These are phyloP conservation scores for Chlorops oryzae DNA, from an alignment of 1,140 invertebrate genomes.

Conservation along the genomic window DNA sequence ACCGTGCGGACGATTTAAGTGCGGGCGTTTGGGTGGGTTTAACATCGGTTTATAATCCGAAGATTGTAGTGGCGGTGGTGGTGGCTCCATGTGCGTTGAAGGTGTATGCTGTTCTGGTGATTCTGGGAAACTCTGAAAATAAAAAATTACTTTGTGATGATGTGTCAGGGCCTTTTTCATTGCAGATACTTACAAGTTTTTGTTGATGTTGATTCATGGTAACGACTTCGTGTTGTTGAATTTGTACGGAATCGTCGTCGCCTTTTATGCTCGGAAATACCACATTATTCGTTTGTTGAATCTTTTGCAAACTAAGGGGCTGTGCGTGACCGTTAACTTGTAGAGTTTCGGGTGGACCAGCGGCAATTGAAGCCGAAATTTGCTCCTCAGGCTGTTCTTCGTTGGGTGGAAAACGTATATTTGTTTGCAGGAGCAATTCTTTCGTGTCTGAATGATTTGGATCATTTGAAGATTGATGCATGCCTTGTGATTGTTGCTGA, in stretches of 20 bases:
- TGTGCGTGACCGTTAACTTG: slow-evolving; percentile 43
- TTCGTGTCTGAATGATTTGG: slow-evolving; percentile 26
- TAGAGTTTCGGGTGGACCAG: slow-evolving; percentile 20
- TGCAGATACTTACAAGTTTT: slow-evolving; percentile 26
- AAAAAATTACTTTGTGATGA: not conserved
- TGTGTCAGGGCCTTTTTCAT: not conserved
- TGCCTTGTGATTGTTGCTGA: slow-evolving; percentile 2
- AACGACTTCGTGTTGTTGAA: slow-evolving; percentile 42
- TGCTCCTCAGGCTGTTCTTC: slow-evolving; percentile 28
- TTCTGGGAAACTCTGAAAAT: slow-evolving; percentile 30
- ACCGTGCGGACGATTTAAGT: slow-evolving; percentile 27
- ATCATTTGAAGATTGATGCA: slow-evolving; percentile 5
- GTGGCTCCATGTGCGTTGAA: slow-evolving; percentile 37
- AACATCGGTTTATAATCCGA: too few relatives aligned
- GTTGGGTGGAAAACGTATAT: slow-evolving; percentile 41
- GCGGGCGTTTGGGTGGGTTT: slow-evolving; percentile 17
- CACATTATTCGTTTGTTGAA: slow-evolving; percentile 35
- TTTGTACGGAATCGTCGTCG: slow-evolving; percentile 24
- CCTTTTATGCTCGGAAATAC: slow-evolving; percentile 29
- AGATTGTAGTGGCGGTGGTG: slow-evolving; percentile 23
- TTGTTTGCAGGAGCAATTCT: slow-evolving; percentile 37
- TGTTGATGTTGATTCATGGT: slow-evolving; percentile 36
- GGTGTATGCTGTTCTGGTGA: slow-evolving; percentile 21
- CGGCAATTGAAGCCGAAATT: slow-evolving; percentile 13
- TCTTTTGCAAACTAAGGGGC: slow-evolving; percentile 36